Percentiles rank a stretch among this genome's conserved stretches.
Evolutionary conservation across 2,113 vertebrate species (phyloP).

Genomic region (Onychostoma macrolepis): DNA sequence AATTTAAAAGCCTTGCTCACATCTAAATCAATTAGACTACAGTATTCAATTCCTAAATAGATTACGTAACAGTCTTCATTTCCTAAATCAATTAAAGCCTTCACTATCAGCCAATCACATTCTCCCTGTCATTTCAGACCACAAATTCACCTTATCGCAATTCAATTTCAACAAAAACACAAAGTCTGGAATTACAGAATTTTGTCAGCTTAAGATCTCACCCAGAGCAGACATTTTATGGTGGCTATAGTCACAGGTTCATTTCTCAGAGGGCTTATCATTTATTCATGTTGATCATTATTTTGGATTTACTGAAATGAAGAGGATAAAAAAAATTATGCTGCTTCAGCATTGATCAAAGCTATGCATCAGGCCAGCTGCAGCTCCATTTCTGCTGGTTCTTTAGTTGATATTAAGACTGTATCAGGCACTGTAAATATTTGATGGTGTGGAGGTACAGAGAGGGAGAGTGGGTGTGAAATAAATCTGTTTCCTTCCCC

Average conservation of each 20-base stretch:
- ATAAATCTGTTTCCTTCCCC: constrained; percentile 30
- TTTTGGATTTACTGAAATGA: constrained; percentile 23
- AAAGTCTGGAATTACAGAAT: not conserved
- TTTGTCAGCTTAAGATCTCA: not conserved
- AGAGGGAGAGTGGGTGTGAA: constrained; percentile 71
- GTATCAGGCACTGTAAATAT: constrained; percentile 72
- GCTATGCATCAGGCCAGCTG: constrained; percentile 20
- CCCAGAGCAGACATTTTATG: not conserved
- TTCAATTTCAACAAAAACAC: not conserved
- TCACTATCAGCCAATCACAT: not conserved
- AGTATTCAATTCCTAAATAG: not conserved
- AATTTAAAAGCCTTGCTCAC: not conserved
- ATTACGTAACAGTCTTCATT: not conserved
- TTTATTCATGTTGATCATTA: constrained; percentile 23
- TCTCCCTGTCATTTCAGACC: not conserved
- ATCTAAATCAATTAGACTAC: constrained; percentile 10
- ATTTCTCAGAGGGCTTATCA: not conserved
- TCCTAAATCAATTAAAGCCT: constrained; percentile 16
- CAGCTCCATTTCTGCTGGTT: constrained; percentile 38
- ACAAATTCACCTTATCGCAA: not conserved
- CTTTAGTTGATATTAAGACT: constrained; percentile 67
- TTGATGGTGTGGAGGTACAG: constrained; percentile 69
- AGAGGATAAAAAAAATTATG: not conserved
- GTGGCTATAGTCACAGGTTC: not conserved
- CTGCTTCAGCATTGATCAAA: constrained; percentile 34